Conservation (phyloP, 2,888 invertebrate genomes). For the Dryobota labecula region DNA sequence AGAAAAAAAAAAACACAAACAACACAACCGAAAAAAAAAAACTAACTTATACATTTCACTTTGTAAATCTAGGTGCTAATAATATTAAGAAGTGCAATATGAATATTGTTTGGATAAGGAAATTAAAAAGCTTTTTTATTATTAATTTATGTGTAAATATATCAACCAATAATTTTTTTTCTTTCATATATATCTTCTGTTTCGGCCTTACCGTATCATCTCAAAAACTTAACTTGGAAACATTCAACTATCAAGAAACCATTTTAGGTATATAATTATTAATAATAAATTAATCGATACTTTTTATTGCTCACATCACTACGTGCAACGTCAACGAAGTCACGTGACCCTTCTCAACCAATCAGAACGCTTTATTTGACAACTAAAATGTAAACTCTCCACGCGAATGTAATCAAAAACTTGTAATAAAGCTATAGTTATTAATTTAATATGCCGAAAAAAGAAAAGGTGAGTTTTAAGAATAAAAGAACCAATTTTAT, state of each 20-base stretch:
- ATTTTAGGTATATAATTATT: not conserved
- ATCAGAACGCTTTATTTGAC: constrained; percentile 70
- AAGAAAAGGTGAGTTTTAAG: constrained; percentile 80
- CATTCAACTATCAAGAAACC: not conserved
- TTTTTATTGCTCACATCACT: constrained; percentile 63
- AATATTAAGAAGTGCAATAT: too few relatives aligned
- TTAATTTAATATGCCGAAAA: constrained; percentile 80
- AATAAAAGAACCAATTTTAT: constrained; percentile 55
- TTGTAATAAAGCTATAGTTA: constrained; percentile 79
- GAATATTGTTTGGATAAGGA: too few relatives aligned
- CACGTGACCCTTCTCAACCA: constrained; percentile 78
- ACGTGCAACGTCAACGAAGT: constrained; percentile 77
- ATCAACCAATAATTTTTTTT: not conserved
- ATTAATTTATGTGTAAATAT: not conserved
- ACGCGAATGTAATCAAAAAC: constrained; percentile 78
- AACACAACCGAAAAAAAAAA: too few relatives aligned
- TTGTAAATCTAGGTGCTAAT: too few relatives aligned
- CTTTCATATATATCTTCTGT: not conserved
- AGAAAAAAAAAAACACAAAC: too few relatives aligned
- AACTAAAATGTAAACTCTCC: constrained; percentile 79
- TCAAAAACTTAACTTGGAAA: not conserved
- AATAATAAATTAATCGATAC: constrained; percentile 49
- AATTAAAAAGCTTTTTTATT: too few relatives aligned
- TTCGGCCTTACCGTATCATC: not conserved
- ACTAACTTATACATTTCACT: too few relatives aligned